Base-by-base conservation (phyloP, 23 tunicate species). In the Trididemnum clinides region DNA sequence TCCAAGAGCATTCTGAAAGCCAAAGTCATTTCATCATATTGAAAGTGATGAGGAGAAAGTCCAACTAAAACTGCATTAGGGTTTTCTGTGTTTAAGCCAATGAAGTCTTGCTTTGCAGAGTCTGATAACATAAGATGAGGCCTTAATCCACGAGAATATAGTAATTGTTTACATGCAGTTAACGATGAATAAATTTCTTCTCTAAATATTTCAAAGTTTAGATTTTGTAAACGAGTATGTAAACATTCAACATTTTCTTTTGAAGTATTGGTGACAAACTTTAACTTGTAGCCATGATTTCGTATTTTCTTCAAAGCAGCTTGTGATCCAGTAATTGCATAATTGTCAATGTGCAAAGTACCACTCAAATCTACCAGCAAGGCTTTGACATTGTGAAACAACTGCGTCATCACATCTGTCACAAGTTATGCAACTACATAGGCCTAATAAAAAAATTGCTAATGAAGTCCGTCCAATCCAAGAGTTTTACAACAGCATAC, bases 21-120 rank as follows among this genome's bases (percentile, higher is more conserved):
- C 7, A 29, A 23, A 38, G 84, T 92, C 87, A 92, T 72, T 22
- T 57, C 65, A 1, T 84, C 83, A 79, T 88, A 92, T 7, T 78
- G 12, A 59, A 92, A 92, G 70, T 92, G 84, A 2, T 66, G 30
- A 3, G 89, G 86, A 20, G 97, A 85, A 19, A 92, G 64, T 25
- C 97, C 97, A 35, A 92, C 50, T 30, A 92, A 92, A 51, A 92
- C 92, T 34, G 85, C 73, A 64, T 92, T 88, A 0, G 97, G 97
- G 27, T 88, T 39, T 29, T 78, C 77, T 0, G 80, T 78, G 1
- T 72, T 29, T 28, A 92, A 33, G 1, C 64, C 97, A 32, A 0
- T 86, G 79, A 92, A 92, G 49, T 92, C 92, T 49, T 72, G 25
- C 49, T 88, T 88, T 0, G 97, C 97, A 77, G 87, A 88, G 21